These are phyloP conservation scores for Idaea aversata DNA, from an alignment of 2,888 invertebrate genomes.

Conservation along the genomic window DNA sequence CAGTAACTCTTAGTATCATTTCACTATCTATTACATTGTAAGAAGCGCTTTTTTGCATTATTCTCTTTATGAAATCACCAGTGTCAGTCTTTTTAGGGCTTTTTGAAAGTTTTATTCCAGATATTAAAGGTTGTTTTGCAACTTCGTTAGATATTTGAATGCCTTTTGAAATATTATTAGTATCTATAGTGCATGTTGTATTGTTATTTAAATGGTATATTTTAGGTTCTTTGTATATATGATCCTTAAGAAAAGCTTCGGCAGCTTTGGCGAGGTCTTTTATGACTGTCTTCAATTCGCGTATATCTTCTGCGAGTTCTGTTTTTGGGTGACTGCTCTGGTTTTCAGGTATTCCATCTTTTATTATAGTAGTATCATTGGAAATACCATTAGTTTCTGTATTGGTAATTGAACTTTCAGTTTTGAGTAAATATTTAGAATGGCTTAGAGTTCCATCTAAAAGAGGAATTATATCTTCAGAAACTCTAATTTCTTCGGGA, in stretches of 20 bases:
- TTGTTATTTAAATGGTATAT: constrained; percentile 20
- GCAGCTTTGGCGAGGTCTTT: constrained; percentile 49
- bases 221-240: constrained; percentile 30
- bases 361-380: neutral
- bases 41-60: constrained; percentile 56
- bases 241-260: constrained; percentile 46
- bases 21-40: constrained; percentile 67
- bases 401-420: constrained; percentile 31
- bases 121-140: constrained; percentile 31
- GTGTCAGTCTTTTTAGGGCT: constrained; percentile 39
- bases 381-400: constrained; percentile 4
- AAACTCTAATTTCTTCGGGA: constrained; percentile 10
- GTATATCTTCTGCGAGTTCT: constrained; percentile 52
- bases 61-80: constrained; percentile 36
- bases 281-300: constrained; percentile 50
- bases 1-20: constrained; percentile 61
- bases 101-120: constrained; percentile 48
- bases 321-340: constrained; percentile 33
- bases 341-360: constrained; percentile 20
- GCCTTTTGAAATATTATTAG: constrained; percentile 35
- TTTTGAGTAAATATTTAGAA: constrained; percentile 45
- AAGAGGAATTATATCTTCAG: constrained; percentile 50
- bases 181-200: constrained; percentile 23
- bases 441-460: constrained; percentile 55
- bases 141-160: constrained; percentile 45